Evolutionary conservation across 2,113 vertebrate species (phyloP), one percentile per base, ranked within the genome.

Genomic region (Phalacrocorax carbo): DNA sequence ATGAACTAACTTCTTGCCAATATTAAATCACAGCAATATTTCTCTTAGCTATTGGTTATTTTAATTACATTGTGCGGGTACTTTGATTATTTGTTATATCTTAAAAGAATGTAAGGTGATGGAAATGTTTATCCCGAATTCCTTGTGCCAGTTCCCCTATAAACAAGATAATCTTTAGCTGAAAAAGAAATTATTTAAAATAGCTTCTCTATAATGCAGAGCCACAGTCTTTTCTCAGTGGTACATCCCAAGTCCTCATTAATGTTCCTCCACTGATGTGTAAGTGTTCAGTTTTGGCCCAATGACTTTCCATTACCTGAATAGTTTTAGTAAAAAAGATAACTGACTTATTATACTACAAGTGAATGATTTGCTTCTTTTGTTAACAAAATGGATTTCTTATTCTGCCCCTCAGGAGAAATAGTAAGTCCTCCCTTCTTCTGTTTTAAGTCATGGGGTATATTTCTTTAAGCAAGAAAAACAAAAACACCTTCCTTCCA

Each of bases 261-360:
- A 71, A 51, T 32, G 25, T 58, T 86, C 75, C 36, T 8, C 25
- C 34, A 51, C 32, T 77, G 65, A 51, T 11, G 20, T 54, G 9
- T 34, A 52, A 60, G 20, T 48, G n/a, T 48, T 80, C 32, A 83
- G 36, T 70, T 93, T 78, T 90, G 51, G 10, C 8, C 58, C 73
- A 86, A 52, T 8, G 12, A 34, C 26, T 72, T 86, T 58, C 34
- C 26, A 58, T 77, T 93, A 76, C 4, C 38, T 29, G 73, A 38
- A 82, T 3, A 73, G 10, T n/a, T 83, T 65, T 78, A 46, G 18
- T 32, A 44, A 69, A 70, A 91, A 61, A 71, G 40, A 88, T 22
- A 93, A 82, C 85, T 72, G 22, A 94, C 19, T 42, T 95, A 92
- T 95, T 95, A 95, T 97, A 97, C 96, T 96, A 96, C 96, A 97